Evolutionary conservation across 2,888 invertebrate species (phyloP).

Genomic region (Physocephala rufipes): DNA sequence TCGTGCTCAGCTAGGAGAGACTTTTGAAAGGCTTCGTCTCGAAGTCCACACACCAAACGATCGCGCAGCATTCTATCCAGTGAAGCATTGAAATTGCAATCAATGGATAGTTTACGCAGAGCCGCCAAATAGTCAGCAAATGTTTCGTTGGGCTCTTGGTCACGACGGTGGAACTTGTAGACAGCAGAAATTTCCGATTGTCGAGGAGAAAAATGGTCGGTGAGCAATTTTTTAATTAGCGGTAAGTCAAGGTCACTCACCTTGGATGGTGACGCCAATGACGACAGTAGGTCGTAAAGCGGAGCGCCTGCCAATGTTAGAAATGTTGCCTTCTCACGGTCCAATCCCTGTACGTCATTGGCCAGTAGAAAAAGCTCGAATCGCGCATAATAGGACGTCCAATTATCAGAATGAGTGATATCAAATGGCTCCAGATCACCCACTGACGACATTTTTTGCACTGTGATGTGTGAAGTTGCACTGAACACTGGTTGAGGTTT

Average conservation of each 20-base stretch:
- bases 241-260: conserved; percentile 33
- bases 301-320: conserved; percentile 34
- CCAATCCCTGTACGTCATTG: conserved; percentile 14
- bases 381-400: not conserved
- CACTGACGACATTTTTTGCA: not conserved
- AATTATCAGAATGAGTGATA: not conserved
- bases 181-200: conserved; percentile 42
- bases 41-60: conserved; percentile 41
- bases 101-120: conserved; percentile 36
- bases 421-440: not conserved
- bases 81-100: conserved; percentile 39
- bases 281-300: conserved; percentile 43
- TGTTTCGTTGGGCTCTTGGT: conserved; percentile 38
- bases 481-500: not conserved
- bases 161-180: conserved; percentile 40
- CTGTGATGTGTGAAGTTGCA: not conserved
- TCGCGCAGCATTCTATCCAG: conserved; percentile 42
- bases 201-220: conserved; percentile 38
- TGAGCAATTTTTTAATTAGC: conserved; percentile 34
- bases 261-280: conserved; percentile 42
- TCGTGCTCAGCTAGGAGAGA: conserved; percentile 36
- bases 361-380: conserved; percentile 1
- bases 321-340: conserved; percentile 14
- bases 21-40: conserved; percentile 38
- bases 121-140: conserved; percentile 40